phyloP scores from a whole-genome alignment of 1,140 invertebrate species.

The Drosophila tropicalis region DNA sequence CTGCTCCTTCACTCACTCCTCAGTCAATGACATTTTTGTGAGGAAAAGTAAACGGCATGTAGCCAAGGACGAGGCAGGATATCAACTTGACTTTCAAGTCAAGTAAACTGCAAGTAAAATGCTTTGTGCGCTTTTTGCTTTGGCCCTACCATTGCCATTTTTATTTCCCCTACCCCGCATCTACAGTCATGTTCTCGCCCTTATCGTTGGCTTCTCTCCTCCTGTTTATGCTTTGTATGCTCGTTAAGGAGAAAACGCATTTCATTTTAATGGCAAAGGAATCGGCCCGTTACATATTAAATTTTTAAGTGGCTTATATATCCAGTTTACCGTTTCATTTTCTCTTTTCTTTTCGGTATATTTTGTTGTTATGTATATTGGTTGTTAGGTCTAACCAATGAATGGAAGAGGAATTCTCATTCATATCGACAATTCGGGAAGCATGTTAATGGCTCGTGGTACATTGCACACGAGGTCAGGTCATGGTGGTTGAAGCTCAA shows the following conservation, averaged over 20 bases:
- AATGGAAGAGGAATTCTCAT: conserved; percentile 17
- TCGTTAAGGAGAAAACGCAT: conserved; percentile 52
- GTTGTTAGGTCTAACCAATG: conserved; percentile 23
- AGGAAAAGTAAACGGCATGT: conserved; percentile 61
- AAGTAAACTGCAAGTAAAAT: conserved; percentile 67
- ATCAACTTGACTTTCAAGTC: conserved; percentile 56
- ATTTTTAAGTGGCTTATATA: conserved; percentile 63
- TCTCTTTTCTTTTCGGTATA: not conserved
- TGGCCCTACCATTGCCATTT: conserved; percentile 6
- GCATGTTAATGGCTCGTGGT: conserved; percentile 65
- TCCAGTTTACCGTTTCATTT: not conserved
- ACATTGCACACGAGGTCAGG: conserved; percentile 59
- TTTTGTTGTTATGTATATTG: not conserved
- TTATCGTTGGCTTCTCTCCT: conserved; percentile 26
- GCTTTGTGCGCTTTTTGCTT: conserved; percentile 44
- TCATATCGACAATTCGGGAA: conserved; percentile 41
- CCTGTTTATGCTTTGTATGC: conserved; percentile 56
- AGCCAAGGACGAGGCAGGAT: conserved; percentile 29
- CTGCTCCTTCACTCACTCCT: not conserved
- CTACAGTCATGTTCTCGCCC: not conserved
- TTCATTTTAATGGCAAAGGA: conserved; percentile 55
- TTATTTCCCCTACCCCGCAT: not conserved
- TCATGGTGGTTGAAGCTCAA: conserved; percentile 74
- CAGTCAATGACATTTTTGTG: conserved; percentile 51
- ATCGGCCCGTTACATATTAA: conserved; percentile 67